A percentile compares a stretch with the other conserved stretches of the same genome.
Evolutionary conservation across 2,113 vertebrate genomes (phyloP).

Genomic region (Chitala chitala): DNA sequence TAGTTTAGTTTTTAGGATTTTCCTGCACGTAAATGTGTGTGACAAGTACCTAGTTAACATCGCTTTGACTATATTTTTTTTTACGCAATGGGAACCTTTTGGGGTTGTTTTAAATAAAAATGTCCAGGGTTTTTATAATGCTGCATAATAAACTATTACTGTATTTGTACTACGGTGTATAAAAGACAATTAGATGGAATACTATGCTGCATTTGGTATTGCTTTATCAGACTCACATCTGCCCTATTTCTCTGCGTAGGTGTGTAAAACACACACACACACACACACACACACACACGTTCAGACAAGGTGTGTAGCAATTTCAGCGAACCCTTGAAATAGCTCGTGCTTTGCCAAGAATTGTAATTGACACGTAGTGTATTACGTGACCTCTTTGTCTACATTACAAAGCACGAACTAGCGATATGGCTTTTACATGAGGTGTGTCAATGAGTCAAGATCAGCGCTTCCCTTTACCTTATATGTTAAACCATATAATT

Average conservation of each 20-base stretch:
- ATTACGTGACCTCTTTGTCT: slow-evolving; percentile 19
- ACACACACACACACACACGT: slow-evolving; percentile 19
- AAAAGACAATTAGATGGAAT: too few relatives aligned
- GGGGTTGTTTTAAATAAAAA: too few relatives aligned
- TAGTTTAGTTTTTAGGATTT: too few relatives aligned
- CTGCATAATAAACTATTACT: too few relatives aligned
- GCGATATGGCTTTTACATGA: slow-evolving; percentile 4
- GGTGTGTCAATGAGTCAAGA: slow-evolving; percentile 20
- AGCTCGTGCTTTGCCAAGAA: not conserved
- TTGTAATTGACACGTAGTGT: slow-evolving; percentile 11
- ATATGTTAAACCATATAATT: not conserved
- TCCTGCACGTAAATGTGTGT: too few relatives aligned
- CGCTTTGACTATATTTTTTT: too few relatives aligned
- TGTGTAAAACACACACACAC: slow-evolving; percentile 5
- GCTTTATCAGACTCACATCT: slow-evolving; percentile 5
- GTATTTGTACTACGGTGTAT: too few relatives aligned
- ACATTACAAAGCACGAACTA: slow-evolving; percentile 7
- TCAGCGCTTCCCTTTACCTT: not conserved
- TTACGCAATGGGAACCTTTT: too few relatives aligned
- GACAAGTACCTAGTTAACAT: too few relatives aligned
- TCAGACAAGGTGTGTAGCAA: slow-evolving; percentile 5
- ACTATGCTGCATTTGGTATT: too few relatives aligned
- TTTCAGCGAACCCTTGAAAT: not conserved
- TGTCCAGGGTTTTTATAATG: too few relatives aligned
- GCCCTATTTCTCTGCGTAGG: not conserved